Conservation (phyloP, 2,797 vertebrate species). For the Fundulus diaphanus region DNA sequence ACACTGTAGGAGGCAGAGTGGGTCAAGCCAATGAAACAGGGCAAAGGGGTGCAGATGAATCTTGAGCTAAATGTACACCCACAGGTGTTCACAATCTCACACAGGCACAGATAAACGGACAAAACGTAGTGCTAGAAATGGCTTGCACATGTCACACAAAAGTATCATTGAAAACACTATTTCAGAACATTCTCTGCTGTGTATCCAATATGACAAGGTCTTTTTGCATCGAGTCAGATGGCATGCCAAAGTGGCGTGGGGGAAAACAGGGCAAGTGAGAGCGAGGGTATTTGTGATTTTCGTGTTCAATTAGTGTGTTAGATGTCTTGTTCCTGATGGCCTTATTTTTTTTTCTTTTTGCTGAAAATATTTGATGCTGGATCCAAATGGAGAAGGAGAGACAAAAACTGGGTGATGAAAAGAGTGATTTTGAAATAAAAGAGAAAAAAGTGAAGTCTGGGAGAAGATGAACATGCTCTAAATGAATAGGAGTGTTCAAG, state of each 20-base stretch:
- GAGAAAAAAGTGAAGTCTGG: neutral
- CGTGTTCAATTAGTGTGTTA: conserved; percentile 31
- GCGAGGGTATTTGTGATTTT: conserved; percentile 56
- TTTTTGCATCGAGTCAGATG: conserved; percentile 63
- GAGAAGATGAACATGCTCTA: neutral
- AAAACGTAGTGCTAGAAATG: conserved; percentile 2
- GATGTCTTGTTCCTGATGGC: conserved; percentile 60
- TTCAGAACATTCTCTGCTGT: conserved; percentile 44
- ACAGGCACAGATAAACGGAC: conserved; percentile 18
- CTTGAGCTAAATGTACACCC: conserved; percentile 11
- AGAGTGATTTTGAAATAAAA: conserved; percentile 14
- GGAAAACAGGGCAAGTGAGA: conserved; percentile 58
- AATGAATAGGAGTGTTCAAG: neutral
- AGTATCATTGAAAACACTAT: conserved; percentile 23
- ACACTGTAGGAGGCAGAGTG: conserved; percentile 41
- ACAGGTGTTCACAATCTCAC: conserved; percentile 3
- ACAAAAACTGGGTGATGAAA: conserved; percentile 33
- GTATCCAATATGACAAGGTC: conserved; percentile 37
- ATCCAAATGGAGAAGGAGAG: conserved; percentile 64
- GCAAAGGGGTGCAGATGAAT: conserved; percentile 46
- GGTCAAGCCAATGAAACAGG: conserved; percentile 47
- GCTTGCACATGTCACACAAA: conserved; percentile 3
- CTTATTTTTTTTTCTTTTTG: conserved; percentile 58
- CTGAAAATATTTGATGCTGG: conserved; percentile 70
- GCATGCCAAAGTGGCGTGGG: conserved; percentile 48